Evolutionary conservation across 2,797 vertebrate species (phyloP).

Genomic region (Chelidonichthys spinosus): DNA sequence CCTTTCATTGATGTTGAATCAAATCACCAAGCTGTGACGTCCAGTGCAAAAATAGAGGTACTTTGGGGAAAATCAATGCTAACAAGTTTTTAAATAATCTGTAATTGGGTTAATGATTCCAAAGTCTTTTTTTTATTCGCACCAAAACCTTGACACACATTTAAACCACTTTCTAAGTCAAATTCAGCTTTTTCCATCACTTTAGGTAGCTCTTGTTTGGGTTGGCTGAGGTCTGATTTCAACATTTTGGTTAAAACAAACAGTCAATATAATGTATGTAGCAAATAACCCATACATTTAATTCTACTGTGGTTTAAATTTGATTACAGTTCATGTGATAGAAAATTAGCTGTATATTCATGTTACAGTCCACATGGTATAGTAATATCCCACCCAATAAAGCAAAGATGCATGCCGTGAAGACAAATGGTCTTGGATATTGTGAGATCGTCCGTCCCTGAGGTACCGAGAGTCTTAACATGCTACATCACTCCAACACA

Average conservation of each 20-base stretch:
- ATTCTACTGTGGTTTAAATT: conserved; percentile 10
- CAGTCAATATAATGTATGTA: conserved; percentile 10
- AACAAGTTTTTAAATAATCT: conserved; percentile 36
- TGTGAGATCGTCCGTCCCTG: conserved; percentile 46
- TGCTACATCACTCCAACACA: conserved; percentile 53
- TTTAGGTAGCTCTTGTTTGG: background rate
- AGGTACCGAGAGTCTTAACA: conserved; percentile 37
- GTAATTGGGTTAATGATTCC: conserved; percentile 45
- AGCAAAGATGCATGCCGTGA: conserved; percentile 8
- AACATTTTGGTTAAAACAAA: conserved; percentile 7
- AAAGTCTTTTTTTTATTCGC: conserved; percentile 37
- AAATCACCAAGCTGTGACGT: conserved; percentile 36
- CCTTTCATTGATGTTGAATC: conserved; percentile 55
- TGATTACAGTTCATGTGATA: conserved; percentile 8
- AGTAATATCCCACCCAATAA: conserved; percentile 33
- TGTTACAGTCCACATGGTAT: conserved; percentile 7
- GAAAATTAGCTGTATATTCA: conserved; percentile 29
- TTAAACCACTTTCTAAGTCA: conserved; percentile 18
- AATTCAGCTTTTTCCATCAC: background rate
- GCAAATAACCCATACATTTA: background rate
- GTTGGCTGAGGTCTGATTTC: background rate
- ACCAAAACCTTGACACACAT: conserved; percentile 32
- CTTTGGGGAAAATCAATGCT: conserved; percentile 35
- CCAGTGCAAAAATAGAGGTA: conserved; percentile 38
- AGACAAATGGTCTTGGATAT: conserved; percentile 45